Conservation (phyloP, 2,113 vertebrate species). For the Aythya baeri region DNA sequence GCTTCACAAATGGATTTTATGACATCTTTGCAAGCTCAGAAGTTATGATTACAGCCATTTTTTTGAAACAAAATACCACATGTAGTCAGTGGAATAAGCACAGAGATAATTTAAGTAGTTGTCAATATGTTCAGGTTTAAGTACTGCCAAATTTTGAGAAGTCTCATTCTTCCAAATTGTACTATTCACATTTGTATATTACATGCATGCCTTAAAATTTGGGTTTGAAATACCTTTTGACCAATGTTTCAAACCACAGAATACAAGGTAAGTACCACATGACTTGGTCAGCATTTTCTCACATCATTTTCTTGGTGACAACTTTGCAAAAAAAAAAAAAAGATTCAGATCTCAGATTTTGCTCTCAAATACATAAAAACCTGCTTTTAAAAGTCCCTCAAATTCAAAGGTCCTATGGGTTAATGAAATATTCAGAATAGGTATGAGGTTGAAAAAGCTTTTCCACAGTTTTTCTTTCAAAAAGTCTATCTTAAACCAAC, state of each 20-base stretch:
- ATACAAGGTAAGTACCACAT: background rate
- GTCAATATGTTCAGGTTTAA: background rate
- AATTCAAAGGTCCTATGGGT: background rate
- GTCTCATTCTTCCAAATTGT: background rate
- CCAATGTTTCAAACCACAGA: background rate
- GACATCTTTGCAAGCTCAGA: background rate
- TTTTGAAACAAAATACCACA: conserved; percentile 7
- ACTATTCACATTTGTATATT: background rate
- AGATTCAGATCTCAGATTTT: background rate
- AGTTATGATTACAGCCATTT: background rate
- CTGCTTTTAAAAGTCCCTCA: background rate
- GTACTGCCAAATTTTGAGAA: background rate
- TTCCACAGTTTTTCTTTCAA: background rate
- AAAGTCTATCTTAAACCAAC: background rate
- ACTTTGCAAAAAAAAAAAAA: background rate
- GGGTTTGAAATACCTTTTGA: background rate
- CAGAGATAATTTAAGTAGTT: background rate
- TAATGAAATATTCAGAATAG: background rate
- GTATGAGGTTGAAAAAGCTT: background rate
- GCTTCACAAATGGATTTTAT: background rate
- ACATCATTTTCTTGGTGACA: background rate
- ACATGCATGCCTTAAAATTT: background rate
- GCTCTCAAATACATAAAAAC: background rate
- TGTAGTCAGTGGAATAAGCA: background rate
- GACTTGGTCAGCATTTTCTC: background rate